Percentiles rank a stretch among this genome's conserved stretches.
These are phyloP conservation scores for Hemiprocne comata DNA, from an alignment of 2,113 vertebrate genomes.

Conservation along the genomic window DNA sequence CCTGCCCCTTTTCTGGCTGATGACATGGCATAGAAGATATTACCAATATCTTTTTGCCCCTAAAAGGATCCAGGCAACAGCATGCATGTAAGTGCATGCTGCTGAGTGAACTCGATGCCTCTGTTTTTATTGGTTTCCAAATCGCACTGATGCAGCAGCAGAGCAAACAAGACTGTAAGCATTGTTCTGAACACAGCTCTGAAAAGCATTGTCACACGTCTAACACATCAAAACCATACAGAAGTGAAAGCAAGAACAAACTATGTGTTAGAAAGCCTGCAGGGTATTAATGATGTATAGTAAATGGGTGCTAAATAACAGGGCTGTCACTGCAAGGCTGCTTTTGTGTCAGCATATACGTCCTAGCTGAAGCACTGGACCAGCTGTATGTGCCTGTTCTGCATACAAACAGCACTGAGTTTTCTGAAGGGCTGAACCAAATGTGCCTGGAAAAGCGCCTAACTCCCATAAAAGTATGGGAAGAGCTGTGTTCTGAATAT, in stretches of 20 bases:
- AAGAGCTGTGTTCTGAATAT: background rate
- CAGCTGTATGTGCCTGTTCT: background rate
- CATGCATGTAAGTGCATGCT: background rate
- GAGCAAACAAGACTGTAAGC: background rate
- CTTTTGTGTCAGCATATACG: background rate
- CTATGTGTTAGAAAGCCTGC: background rate
- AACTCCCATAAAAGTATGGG: background rate
- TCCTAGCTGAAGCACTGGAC: background rate
- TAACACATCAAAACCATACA: background rate
- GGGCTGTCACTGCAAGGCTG: background rate
- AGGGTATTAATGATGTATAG: background rate
- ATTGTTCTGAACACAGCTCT: background rate
- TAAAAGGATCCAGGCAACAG: background rate
- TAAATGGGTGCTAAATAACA: background rate
- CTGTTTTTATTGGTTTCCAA: background rate
- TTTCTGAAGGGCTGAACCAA: background rate
- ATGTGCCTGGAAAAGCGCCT: background rate
- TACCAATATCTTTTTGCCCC: background rate
- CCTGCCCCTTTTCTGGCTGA: background rate
- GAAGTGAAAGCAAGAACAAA: background rate
- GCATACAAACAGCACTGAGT: background rate
- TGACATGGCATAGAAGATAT: background rate
- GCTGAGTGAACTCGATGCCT: background rate
- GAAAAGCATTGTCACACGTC: background rate
- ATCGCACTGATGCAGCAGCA: background rate